phyloP scores from a whole-genome alignment of 64 coral and sea anemone species.

The Cladopsammia gracilis region DNA sequence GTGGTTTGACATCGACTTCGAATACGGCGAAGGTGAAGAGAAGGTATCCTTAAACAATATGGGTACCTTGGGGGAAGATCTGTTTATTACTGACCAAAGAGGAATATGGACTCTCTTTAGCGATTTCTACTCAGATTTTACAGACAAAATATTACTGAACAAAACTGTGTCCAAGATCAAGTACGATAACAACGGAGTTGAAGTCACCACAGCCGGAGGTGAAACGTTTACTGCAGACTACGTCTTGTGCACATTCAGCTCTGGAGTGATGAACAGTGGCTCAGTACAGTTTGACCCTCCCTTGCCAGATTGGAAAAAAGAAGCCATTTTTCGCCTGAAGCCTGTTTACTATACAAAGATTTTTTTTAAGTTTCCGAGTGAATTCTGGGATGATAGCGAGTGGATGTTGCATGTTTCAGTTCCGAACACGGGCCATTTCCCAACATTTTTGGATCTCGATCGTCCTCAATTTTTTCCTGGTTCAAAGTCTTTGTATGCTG shows the following conservation, averaged over 20 bases:
- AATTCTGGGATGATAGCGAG: constrained; percentile 83
- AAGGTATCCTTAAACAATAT: constrained; percentile 1
- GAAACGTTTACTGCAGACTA: constrained; percentile 68
- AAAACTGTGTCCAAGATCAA: constrained; percentile 57
- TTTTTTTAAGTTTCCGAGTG: constrained; percentile 72
- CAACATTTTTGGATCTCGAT: constrained; percentile 41
- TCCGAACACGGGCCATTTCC: constrained; percentile 16
- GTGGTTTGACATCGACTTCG: constrained; percentile 69
- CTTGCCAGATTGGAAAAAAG: constrained; percentile 86
- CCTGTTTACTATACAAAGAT: constrained; percentile 67
- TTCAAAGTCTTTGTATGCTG: constrained; percentile 40
- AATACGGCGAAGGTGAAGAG: constrained; percentile 11
- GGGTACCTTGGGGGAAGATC: neutral
- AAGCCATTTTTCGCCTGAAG: constrained; percentile 47
- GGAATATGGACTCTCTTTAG: constrained; percentile 58
- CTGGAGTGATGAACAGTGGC: constrained; percentile 62
- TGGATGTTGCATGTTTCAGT: constrained; percentile 54
- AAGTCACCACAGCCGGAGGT: constrained; percentile 61
- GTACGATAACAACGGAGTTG: constrained; percentile 4
- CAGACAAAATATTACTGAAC: constrained; percentile 64
- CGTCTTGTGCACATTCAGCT: constrained; percentile 83
- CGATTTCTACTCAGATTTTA: constrained; percentile 30
- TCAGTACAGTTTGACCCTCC: constrained; percentile 62
- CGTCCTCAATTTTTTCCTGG: constrained; percentile 41
- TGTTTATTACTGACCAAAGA: constrained; percentile 51